These are phyloP conservation scores for Drosophila novamexicana DNA, from an alignment of 1,140 invertebrate genomes.

Conservation along the genomic window DNA sequence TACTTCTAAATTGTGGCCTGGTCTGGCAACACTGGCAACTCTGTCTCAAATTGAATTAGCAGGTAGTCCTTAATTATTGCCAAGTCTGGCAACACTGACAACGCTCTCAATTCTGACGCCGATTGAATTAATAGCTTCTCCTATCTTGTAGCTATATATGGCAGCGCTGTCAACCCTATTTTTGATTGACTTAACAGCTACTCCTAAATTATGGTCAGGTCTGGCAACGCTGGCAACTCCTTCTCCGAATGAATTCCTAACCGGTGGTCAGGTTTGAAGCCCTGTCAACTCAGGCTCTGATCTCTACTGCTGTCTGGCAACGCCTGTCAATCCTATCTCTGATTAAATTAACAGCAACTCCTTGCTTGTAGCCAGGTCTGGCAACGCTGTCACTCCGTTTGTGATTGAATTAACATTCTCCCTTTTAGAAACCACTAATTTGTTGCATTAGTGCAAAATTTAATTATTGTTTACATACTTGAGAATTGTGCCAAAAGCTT, in stretches of 20 bases:
- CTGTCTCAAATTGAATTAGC: too few relatives aligned
- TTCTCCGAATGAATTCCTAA: slow-evolving; percentile 41
- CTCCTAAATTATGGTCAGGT: slow-evolving; percentile 26
- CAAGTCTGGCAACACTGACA: not conserved
- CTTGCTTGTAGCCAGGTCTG: slow-evolving; percentile 20
- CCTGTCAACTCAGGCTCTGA: slow-evolving; percentile 10
- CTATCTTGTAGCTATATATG: too few relatives aligned
- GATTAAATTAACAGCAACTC: not conserved
- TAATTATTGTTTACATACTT: slow-evolving; percentile 74
- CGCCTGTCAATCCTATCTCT: too few relatives aligned
- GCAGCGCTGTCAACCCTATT: too few relatives aligned
- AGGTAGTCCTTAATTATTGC: too few relatives aligned
- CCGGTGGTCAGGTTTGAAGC: slow-evolving; percentile 19
- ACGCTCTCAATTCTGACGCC: not conserved
- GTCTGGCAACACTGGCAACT: not conserved
- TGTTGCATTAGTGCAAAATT: slow-evolving; percentile 60
- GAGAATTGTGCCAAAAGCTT: slow-evolving; percentile 28
- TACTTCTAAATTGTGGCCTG: too few relatives aligned
- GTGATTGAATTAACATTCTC: slow-evolving; percentile 48
- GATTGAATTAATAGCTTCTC: slow-evolving; percentile 44
- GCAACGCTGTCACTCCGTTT: not conserved
- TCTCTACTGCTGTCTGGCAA: not conserved
- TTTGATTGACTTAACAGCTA: not conserved
- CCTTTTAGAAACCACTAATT: slow-evolving; percentile 62
- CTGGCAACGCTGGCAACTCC: not conserved